Evolutionary conservation across 2,888 invertebrate genomes (phyloP).

Genomic region (Eupithecia pulchellata): DNA sequence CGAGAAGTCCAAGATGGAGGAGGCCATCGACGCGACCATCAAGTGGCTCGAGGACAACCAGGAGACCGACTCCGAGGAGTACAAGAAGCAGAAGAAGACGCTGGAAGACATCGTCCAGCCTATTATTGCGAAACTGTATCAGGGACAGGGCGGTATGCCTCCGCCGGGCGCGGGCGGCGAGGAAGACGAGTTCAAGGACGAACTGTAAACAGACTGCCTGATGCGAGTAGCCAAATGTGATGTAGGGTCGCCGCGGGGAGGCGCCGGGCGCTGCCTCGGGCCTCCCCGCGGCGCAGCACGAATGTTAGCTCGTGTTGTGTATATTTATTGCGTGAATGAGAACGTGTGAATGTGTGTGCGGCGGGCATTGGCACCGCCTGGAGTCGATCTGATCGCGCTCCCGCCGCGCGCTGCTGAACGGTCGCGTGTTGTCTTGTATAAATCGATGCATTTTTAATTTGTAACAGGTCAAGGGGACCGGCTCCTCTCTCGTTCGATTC

Average conservation of each 20-base stretch:
- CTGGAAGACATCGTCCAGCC: conserved; percentile 98
- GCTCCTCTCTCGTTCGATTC: conserved; percentile 59
- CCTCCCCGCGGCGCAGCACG: conserved; percentile 56
- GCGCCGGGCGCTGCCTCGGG: not conserved
- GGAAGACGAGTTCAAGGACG: conserved; percentile 92
- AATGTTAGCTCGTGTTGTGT: conserved; percentile 75
- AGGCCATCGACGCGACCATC: conserved; percentile 98
- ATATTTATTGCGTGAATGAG: conserved; percentile 73
- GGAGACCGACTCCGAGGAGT: conserved; percentile 96
- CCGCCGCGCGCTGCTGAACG: conserved; percentile 52
- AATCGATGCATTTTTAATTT: conserved; percentile 79
- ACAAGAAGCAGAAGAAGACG: conserved; percentile 97
- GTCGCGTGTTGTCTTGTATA: conserved; percentile 60
- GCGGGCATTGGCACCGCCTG: conserved; percentile 52
- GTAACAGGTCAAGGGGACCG: conserved; percentile 62
- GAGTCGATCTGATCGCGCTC: conserved; percentile 60
- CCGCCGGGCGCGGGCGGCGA: conserved; percentile 91
- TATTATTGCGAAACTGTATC: conserved; percentile 98
- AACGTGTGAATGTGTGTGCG: conserved; percentile 57
- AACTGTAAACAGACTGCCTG: conserved; percentile 87
- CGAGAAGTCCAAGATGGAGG: conserved; percentile 97
- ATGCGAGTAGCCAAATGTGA: conserved; percentile 78
- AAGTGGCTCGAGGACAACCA: conserved; percentile 99
- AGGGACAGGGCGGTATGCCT: conserved; percentile 92
- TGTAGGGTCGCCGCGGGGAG: conserved; percentile 47